Conservation (phyloP, 1,140 invertebrate species). For the Agrilus planipennis region DNA sequence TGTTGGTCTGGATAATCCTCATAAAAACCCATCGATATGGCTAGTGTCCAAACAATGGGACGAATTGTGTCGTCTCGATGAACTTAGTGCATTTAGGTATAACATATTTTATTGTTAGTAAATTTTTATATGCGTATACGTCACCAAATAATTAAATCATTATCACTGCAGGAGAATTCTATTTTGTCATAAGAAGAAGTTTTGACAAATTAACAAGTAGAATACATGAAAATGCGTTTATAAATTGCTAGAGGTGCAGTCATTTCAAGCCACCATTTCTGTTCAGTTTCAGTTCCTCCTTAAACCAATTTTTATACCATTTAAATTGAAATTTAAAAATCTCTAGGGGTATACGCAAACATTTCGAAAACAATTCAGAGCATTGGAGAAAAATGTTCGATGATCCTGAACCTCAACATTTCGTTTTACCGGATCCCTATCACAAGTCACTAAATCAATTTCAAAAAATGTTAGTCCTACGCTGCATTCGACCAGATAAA, state of each 20-base stretch:
- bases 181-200: too few relatives aligned
- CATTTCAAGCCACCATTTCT: too few relatives aligned
- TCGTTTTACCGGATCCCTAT: slow-evolving; percentile 56
- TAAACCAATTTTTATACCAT: too few relatives aligned
- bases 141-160: too few relatives aligned
- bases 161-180: too few relatives aligned
- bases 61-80: slow-evolving; percentile 60
- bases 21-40: slow-evolving; percentile 61
- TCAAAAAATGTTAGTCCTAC: slow-evolving; percentile 65
- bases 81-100: slow-evolving; percentile 47
- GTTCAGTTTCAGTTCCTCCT: too few relatives aligned
- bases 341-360: slow-evolving; percentile 48
- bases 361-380: slow-evolving; percentile 42
- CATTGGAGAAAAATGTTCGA: slow-evolving; percentile 70
- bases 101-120: slow-evolving; percentile 1
- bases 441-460: slow-evolving; percentile 50
- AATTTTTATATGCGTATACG: too few relatives aligned
- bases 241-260: too few relatives aligned
- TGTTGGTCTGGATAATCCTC: slow-evolving; percentile 64
- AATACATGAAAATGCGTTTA: too few relatives aligned
- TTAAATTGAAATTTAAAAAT: too few relatives aligned
- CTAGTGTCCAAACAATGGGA: slow-evolving; percentile 70
- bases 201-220: too few relatives aligned
- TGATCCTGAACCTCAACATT: slow-evolving; percentile 52
- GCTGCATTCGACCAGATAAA: slow-evolving; percentile 81